Evolutionary conservation across 2,888 invertebrate genomes (phyloP), one percentile per base, ranked within the genome.

Genomic region (Erebia palarica): DNA sequence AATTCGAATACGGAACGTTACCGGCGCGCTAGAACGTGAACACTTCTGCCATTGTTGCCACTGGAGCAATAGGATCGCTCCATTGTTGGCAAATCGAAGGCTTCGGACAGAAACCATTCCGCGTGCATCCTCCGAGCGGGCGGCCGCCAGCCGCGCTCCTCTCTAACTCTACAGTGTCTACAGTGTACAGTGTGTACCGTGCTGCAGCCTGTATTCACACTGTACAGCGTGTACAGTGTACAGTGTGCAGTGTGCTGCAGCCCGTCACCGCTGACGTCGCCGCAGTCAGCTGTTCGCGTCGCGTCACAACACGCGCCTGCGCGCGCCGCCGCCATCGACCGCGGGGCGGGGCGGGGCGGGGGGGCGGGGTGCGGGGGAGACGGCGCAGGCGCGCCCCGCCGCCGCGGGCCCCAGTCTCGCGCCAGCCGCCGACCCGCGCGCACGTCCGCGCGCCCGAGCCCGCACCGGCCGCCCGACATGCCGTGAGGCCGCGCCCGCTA

Each of bases 401-500:
- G 77, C 76, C 74, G 75, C 84, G 89, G 89, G 77, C 76, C 74
- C 75, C 84, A 89, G 89, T 88, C 87, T 85, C 85, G 85, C 90
- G 89, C 81, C 80, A 81, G 84, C 82, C 85, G 84, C 83, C 83
- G 81, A 70, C 63, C 61, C 76, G 87, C 82, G 88, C 86, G 89
- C 85, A 86, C 86, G 87, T 86, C 76, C 82, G 89, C 83, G 90
- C 84, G 87, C 84, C 76, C 78, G 74, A 76, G 81, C 80, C 76
- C 82, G 84, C 83, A 84, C n/a, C n/a, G n/a, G n/a, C n/a, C n/a
- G n/a, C n/a, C n/a, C n/a, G n/a, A 87, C 88, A 91, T 90, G 91
- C 90, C 90, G 91, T 90, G 91, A 91, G 89, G 87, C 88, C 86
- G 86, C 86, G 90, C 86, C 84, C 88, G 86, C 89, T 86, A 88